Evolutionary conservation across 2,113 vertebrate genomes (phyloP).

Genomic region (Leptobrachium leishanense): DNA sequence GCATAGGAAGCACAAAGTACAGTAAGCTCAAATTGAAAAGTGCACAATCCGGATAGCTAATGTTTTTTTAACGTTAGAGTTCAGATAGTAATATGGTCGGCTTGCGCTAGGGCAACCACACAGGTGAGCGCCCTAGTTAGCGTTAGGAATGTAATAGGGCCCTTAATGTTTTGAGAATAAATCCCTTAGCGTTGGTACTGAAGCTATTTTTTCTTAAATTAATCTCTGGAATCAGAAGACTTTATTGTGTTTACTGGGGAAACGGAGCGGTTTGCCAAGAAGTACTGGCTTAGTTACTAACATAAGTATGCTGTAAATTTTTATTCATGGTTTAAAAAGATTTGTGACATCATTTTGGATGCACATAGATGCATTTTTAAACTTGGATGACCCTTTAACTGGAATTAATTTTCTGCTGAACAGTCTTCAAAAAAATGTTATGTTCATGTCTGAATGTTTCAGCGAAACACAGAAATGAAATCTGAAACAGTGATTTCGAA

Average conservation of each 20-base stretch:
- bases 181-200: slow-evolving; percentile 2
- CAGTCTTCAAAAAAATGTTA: slow-evolving; percentile 31
- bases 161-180: no score
- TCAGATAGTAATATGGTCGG: no score
- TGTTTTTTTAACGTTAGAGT: no score
- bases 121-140: no score
- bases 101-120: no score
- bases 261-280: slow-evolving; percentile 27
- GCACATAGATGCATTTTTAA: slow-evolving; percentile 42
- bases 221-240: slow-evolving; percentile 34
- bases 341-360: slow-evolving; percentile 48
- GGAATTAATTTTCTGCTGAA: slow-evolving; percentile 49
- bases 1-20: no score
- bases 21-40: no score
- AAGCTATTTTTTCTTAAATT: slow-evolving; percentile 27
- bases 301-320: slow-evolving; percentile 38
- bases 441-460: slow-evolving; percentile 32
- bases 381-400: slow-evolving; percentile 48
- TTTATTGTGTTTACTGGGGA: slow-evolving; percentile 44
- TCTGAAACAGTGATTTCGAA: slow-evolving; percentile 38
- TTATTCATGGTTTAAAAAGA: slow-evolving; percentile 37
- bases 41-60: no score
- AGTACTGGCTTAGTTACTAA: slow-evolving; percentile 34
- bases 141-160: no score
- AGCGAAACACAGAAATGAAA: slow-evolving; percentile 38